Evolutionary conservation across 2,113 vertebrate species (phyloP).

Genomic region (Emydocephalus ijimae): DNA sequence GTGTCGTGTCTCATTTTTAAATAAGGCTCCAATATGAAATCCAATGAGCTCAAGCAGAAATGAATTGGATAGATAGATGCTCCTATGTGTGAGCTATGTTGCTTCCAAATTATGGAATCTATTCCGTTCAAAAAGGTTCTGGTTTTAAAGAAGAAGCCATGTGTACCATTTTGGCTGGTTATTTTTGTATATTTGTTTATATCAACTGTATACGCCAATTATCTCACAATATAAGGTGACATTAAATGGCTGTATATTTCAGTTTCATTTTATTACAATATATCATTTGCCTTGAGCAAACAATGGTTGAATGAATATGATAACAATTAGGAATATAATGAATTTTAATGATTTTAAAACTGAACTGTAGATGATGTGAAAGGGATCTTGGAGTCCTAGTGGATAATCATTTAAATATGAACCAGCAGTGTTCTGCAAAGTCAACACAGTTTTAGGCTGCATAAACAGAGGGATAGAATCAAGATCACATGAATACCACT

Average conservation of each 20-base stretch:
- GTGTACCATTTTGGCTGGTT: not conserved
- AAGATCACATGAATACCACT: too few relatives aligned
- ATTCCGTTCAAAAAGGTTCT: not conserved
- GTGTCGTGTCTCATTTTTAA: not conserved
- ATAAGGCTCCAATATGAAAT: not conserved
- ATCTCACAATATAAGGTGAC: not conserved
- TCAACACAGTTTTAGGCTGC: too few relatives aligned
- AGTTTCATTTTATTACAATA: not conserved
- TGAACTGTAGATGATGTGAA: not conserved
- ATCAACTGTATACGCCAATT: not conserved
- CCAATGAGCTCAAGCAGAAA: not conserved
- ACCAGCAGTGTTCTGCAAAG: too few relatives aligned
- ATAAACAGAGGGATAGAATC: too few relatives aligned
- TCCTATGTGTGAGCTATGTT: not conserved
- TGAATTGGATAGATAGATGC: not conserved
- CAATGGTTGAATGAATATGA: not conserved
- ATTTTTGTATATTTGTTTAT: not conserved
- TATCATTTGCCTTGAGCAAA: not conserved
- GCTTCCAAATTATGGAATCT: not conserved
- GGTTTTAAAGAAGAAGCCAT: not conserved
- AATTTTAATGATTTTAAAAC: not conserved
- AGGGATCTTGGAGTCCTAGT: too few relatives aligned
- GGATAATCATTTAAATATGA: too few relatives aligned
- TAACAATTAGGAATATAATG: not conserved
- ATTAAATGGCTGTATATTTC: not conserved